Percentiles rank a stretch among this genome's conserved stretches.
Evolutionary conservation across 2,888 invertebrate species (phyloP).

Genomic region (Mamestra brassicae): DNA sequence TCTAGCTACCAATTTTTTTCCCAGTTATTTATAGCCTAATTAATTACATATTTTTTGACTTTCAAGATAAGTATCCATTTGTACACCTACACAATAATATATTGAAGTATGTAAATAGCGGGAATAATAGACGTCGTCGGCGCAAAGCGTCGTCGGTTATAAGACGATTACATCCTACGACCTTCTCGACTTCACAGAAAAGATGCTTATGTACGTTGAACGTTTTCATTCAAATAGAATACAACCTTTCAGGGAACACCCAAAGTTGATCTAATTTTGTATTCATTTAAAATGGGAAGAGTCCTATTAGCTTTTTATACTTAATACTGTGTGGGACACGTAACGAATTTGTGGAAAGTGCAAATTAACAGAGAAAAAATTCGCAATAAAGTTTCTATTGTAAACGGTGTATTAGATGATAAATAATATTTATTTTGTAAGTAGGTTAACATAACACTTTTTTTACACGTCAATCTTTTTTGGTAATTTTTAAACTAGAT

Average conservation of each 20-base stretch:
- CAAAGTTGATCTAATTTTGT: background rate
- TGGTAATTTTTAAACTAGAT: too few species aligned
- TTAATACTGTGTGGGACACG: background rate
- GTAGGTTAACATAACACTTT: too few species aligned
- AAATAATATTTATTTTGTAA: too few species aligned
- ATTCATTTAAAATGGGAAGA: background rate
- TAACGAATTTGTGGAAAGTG: background rate
- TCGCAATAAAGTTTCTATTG: background rate
- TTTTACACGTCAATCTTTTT: too few species aligned
- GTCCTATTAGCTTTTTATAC: background rate
- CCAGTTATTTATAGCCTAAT: too few species aligned
- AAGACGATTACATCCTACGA: conserved; percentile 15
- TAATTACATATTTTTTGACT: too few species aligned
- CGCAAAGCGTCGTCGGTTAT: conserved; percentile 8
- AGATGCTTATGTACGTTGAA: conserved; percentile 16
- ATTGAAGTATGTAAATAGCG: background rate
- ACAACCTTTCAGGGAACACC: background rate
- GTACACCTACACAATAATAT: conserved; percentile 3
- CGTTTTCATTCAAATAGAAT: conserved; percentile 11
- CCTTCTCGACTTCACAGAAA: conserved; percentile 18
- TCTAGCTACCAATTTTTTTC: too few species aligned
- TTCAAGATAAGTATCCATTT: background rate
- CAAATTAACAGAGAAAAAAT: background rate
- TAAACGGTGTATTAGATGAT: too few species aligned
- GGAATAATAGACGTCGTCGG: conserved; percentile 4